Conservation (phyloP, 2,113 vertebrate genomes). For the Oxyruncus cristatus region DNA sequence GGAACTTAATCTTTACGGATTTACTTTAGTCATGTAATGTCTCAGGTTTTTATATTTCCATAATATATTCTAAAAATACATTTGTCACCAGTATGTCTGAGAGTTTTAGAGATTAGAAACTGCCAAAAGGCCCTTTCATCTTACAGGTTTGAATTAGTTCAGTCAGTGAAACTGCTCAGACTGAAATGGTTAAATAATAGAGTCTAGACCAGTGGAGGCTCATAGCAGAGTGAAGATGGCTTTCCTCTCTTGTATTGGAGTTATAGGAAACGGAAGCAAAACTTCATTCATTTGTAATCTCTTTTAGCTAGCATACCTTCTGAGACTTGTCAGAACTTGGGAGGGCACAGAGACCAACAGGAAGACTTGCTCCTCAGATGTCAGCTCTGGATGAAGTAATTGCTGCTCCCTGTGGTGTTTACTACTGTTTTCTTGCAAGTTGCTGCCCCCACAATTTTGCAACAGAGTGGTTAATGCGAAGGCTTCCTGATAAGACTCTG, state of each 20-base stretch:
- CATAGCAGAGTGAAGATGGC: not conserved
- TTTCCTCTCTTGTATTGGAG: not conserved
- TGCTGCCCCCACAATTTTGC: not conserved
- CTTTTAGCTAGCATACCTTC: not conserved
- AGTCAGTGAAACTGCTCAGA: not conserved
- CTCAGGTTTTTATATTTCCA: not conserved
- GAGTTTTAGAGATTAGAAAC: not conserved
- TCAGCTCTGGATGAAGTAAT: not conserved
- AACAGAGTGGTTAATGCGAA: not conserved
- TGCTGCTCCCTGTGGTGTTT: not conserved
- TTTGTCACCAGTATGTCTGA: not conserved
- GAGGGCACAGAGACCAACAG: not conserved
- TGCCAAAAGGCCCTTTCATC: not conserved
- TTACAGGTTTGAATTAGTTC: not conserved
- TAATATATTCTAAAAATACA: not conserved
- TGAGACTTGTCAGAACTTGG: not conserved
- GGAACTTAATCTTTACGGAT: not conserved
- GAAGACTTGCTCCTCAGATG: not conserved
- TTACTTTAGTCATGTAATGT: not conserved
- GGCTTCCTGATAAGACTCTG: not conserved
- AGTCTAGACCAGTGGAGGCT: not conserved
- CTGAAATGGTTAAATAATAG: conserved; percentile 10
- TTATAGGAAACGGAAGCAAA: not conserved
- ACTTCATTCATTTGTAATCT: not conserved
- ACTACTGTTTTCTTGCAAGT: not conserved